Conservation (phyloP, 2,113 vertebrate genomes). For the Marmota flaviventris region DNA sequence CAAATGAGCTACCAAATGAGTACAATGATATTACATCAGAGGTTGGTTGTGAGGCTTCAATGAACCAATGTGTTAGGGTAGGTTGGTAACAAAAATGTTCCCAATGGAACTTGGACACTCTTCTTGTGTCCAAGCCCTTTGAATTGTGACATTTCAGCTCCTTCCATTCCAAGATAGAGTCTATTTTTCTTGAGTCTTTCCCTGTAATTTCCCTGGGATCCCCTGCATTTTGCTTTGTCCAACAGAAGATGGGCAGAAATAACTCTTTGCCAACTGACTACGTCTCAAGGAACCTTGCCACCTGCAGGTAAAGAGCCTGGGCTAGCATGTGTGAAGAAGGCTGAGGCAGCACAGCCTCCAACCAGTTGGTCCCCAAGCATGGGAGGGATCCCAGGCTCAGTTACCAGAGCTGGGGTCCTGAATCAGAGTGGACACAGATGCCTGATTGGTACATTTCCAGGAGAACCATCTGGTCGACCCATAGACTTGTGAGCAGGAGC, state of each 20-base stretch:
- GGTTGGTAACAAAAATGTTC: neutral
- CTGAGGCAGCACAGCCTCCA: neutral
- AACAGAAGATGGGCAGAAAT: neutral
- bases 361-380: neutral
- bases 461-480: neutral
- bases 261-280: accelerated
- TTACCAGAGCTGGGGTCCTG: neutral
- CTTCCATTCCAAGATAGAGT: neutral
- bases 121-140: neutral
- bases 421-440: neutral
- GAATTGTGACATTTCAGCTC: neutral
- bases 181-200: neutral
- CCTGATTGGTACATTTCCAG: neutral
- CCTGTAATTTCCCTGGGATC: neutral
- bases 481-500: neutral
- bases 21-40: too few species aligned
- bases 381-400: neutral
- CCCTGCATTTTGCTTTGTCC: neutral
- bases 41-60: neutral
- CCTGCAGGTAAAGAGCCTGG: neutral
- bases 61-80: neutral
- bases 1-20: neutral
- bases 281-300: neutral
- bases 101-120: neutral
- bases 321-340: neutral